Conservation (phyloP, 2,888 invertebrate species). For the Cheiracanthium punctorium region DNA sequence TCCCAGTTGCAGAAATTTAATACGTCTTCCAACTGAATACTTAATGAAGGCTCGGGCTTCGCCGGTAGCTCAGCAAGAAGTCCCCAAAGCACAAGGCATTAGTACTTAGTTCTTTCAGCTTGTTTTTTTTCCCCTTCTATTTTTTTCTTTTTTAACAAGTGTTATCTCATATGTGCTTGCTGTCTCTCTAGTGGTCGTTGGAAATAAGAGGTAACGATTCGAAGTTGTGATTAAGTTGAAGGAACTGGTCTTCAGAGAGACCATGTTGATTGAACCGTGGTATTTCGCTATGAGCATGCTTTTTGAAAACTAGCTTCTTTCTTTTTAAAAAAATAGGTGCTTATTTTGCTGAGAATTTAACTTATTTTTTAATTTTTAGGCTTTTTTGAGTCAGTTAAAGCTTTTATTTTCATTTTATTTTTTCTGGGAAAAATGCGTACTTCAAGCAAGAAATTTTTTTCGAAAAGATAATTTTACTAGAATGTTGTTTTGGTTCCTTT, state of each 20-base stretch:
- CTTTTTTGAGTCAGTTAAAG: neutral
- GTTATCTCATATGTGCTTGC: neutral
- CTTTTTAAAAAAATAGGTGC: too few relatives aligned
- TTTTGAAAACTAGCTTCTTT: too few relatives aligned
- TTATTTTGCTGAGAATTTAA: too few relatives aligned
- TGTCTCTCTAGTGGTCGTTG: neutral
- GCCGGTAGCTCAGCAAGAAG: neutral
- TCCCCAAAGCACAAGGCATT: slow-evolving; percentile 23
- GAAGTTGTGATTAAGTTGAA: slow-evolving; percentile 11
- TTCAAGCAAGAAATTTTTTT: too few relatives aligned
- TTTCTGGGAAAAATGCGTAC: too few relatives aligned
- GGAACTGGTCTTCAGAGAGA: neutral
- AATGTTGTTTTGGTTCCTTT: too few relatives aligned
- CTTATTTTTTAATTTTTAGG: too few relatives aligned
- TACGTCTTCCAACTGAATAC: slow-evolving; percentile 17
- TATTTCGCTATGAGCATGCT: neutral
- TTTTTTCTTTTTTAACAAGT: slow-evolving; percentile 12
- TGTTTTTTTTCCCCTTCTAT: neutral
- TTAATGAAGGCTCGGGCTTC: slow-evolving; percentile 6
- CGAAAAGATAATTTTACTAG: too few relatives aligned
- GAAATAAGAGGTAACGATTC: slow-evolving; percentile 28
- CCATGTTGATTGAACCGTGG: slow-evolving; percentile 16
- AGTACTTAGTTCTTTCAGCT: slow-evolving; percentile 12
- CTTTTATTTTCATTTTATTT: too few relatives aligned
- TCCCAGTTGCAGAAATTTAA: slow-evolving; percentile 16